A percentile compares a stretch with the other conserved stretches of the same genome.
These are phyloP conservation scores for Gandaritis pyraliata DNA, from an alignment of 2,888 invertebrate genomes.

Conservation along the genomic window DNA sequence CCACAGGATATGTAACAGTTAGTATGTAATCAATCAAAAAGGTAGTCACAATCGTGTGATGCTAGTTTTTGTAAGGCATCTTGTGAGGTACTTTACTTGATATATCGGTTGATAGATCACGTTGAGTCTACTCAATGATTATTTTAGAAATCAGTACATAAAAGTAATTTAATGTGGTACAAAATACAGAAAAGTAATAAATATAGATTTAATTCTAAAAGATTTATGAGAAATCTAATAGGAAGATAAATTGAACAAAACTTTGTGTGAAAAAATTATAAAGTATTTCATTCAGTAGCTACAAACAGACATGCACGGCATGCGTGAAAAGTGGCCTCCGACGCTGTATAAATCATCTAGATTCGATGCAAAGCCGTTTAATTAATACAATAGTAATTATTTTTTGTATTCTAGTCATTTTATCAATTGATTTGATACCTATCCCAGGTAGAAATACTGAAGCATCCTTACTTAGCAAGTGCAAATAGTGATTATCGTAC, in stretches of 20 bases:
- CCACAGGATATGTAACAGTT: constrained; percentile 12
- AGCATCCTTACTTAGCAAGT: constrained; percentile 7
- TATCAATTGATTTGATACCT: not conserved
- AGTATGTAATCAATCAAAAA: constrained; percentile 10
- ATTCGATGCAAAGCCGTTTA: too few relatives aligned
- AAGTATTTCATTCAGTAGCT: too few relatives aligned
- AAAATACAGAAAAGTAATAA: not conserved
- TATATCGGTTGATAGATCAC: not conserved
- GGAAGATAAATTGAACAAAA: too few relatives aligned
- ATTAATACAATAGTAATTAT: too few relatives aligned
- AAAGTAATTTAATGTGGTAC: not conserved
- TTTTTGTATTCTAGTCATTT: not conserved
- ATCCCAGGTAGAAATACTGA: not conserved
- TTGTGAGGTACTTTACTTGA: not conserved
- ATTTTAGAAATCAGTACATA: too few relatives aligned
- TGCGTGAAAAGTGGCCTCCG: too few relatives aligned
- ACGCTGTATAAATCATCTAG: too few relatives aligned
- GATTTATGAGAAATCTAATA: too few relatives aligned
- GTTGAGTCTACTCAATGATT: too few relatives aligned
- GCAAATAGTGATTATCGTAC: constrained; percentile 14
- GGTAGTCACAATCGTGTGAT: constrained; percentile 35
- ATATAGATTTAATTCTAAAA: too few relatives aligned
- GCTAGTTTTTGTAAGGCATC: constrained; percentile 43
- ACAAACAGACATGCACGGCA: too few relatives aligned
- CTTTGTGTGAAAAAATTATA: too few relatives aligned